Base-by-base conservation (phyloP, 2,888 invertebrate genomes). In the Trissoscelio sp. region DNA sequence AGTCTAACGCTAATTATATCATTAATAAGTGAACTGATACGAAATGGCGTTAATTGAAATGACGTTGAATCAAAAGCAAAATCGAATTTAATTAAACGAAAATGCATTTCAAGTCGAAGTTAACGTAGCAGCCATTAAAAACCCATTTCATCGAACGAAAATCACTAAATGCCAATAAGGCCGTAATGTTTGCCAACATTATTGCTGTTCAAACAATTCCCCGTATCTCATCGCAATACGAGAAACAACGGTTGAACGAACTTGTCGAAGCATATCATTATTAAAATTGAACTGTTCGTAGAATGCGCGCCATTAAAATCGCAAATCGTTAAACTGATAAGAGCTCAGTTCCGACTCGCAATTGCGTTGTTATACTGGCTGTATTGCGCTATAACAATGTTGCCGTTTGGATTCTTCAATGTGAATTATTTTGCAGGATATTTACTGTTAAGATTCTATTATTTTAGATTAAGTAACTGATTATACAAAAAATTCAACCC, bases 211-310 rank as follows among this genome's bases (percentile, higher is more conserved):
- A 70, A 72, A 72, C 66, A 66, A 58, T 72, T 79, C 57, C 5
- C 51, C 39, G 58, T 58, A 62, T 69, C 22, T 24, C 39, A 34
- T 11, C 37, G 62, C 64, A 66, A 53, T 48, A 53, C 51, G 44
- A 48, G 58, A 64, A 79, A 79, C 72, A 58, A 79, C 72, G 70
- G 79, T 79, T 79, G 72, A 79, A 79, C 79, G 79, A 79, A 73
- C 79, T 66, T 73, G 78, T 72, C 72, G 72, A 67, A 60, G 66
- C 72, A 51, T 73, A 18, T 72, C 64, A 78, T 79, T 79, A 79
- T 72, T 79, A 64, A 70, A 79, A 79, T 79, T 79, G 78, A 78
- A 72, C 66, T 7, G 64, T 72, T 79, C 72, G 72, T 16, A 53
- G 78, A 79, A 79, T 66, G 58, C 14, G 12, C 9, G 37, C 39